These are phyloP conservation scores for Cheilosia grossa DNA, from an alignment of 2,888 invertebrate species.

Conservation along the genomic window DNA sequence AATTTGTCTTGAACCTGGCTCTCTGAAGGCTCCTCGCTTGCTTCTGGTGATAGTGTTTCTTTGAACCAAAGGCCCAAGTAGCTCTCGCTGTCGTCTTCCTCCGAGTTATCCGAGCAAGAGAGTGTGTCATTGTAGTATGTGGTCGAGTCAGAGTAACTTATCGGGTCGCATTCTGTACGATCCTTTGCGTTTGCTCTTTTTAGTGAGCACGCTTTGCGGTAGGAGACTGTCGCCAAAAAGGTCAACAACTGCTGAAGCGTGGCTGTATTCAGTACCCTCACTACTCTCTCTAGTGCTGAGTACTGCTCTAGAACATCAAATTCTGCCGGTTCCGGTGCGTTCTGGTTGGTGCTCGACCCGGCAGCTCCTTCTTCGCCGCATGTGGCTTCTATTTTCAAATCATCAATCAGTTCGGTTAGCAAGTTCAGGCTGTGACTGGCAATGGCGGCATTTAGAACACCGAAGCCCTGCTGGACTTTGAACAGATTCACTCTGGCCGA, in stretches of 20 bases:
- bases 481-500: constrained; percentile 87
- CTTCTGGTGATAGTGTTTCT: constrained; percentile 91
- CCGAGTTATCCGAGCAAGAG: constrained; percentile 95
- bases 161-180: constrained; percentile 91
- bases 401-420: constrained; percentile 82
- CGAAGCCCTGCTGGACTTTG: constrained; percentile 92
- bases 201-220: constrained; percentile 94
- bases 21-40: constrained; percentile 85
- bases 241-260: constrained; percentile 88
- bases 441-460: constrained; percentile 94
- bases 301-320: constrained; percentile 83
- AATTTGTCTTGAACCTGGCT: constrained; percentile 85
- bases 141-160: constrained; percentile 94
- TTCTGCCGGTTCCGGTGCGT: constrained; percentile 80
- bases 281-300: constrained; percentile 83
- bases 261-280: constrained; percentile 84
- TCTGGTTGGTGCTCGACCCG: constrained; percentile 57
- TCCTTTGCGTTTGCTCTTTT: constrained; percentile 91
- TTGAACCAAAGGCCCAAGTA: constrained; percentile 94
- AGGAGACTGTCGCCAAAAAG: constrained; percentile 94
- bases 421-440: constrained; percentile 93
- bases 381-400: constrained; percentile 82
- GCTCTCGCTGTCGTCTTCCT: constrained; percentile 88
- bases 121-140: constrained; percentile 98
- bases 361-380: constrained; percentile 77